These are phyloP conservation scores for Teleopsis dalmanni DNA, from an alignment of 1,140 invertebrate species.

Conservation along the genomic window DNA sequence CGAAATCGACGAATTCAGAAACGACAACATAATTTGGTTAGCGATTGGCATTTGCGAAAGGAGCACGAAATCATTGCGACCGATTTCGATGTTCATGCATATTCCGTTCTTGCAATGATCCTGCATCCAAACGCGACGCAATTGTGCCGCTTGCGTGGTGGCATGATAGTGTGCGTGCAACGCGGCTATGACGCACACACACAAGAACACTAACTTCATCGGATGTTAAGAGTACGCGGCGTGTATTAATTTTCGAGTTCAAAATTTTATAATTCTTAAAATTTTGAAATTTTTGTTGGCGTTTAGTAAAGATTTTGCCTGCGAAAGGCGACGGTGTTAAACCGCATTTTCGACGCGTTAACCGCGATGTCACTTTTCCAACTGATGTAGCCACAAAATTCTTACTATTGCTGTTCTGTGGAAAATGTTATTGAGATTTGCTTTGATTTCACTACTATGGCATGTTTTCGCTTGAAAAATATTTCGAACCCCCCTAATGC, in stretches of 20 bases:
- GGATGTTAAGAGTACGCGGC: neutral
- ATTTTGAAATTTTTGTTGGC: neutral
- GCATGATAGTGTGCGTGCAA: neutral
- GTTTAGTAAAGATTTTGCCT: neutral
- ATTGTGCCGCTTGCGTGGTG: slow-evolving; percentile 16
- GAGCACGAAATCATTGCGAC: slow-evolving; percentile 35
- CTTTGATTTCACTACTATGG: neutral
- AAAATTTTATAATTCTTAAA: neutral
- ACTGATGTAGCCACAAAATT: slow-evolving; percentile 17
- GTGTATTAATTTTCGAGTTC: neutral
- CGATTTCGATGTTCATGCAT: slow-evolving; percentile 29
- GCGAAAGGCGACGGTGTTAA: neutral
- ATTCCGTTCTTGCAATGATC: slow-evolving; percentile 35
- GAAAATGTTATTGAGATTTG: neutral
- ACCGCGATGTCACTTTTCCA: slow-evolving; percentile 30
- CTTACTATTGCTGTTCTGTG: neutral
- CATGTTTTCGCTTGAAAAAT: neutral
- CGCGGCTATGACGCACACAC: neutral
- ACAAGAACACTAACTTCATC: slow-evolving; percentile 7
- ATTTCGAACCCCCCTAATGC: neutral
- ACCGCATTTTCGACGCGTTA: slow-evolving; percentile 29
- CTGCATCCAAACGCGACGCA: slow-evolving; percentile 40
- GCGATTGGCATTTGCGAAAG: slow-evolving; percentile 30
- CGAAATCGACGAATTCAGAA: slow-evolving; percentile 36
- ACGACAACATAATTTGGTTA: slow-evolving; percentile 29